Evolutionary conservation across 2,797 vertebrate genomes (phyloP).

Genomic region (Heliangelus exortis): DNA sequence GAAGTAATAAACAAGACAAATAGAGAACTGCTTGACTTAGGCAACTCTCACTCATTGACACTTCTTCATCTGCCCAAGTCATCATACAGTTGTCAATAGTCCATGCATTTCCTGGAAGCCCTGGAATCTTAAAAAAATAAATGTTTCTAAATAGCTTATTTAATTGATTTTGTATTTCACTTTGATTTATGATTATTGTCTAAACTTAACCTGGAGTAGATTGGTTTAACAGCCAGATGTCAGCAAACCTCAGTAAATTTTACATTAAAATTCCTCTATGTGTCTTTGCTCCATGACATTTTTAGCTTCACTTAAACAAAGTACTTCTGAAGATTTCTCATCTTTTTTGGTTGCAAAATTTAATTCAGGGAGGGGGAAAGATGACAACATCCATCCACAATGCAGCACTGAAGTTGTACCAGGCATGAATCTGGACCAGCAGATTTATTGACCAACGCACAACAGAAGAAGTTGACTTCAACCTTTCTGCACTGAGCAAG

Average conservation of each 20-base stretch:
- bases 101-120: neutral
- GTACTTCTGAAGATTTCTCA: neutral
- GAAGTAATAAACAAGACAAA: neutral
- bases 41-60: neutral
- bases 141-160: neutral
- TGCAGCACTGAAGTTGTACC: neutral
- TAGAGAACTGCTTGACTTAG: neutral
- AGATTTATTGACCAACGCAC: slow-evolving; percentile 54
- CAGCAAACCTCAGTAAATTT: slow-evolving; percentile 9
- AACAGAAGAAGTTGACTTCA: slow-evolving; percentile 28
- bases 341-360: neutral
- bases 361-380: neutral
- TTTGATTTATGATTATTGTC: neutral
- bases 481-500: neutral
- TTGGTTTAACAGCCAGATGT: neutral
- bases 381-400: neutral
- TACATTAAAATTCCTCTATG: neutral
- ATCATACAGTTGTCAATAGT: neutral
- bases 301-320: neutral
- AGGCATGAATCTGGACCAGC: slow-evolving; percentile 2
- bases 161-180: neutral
- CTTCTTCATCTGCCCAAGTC: neutral
- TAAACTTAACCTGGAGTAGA: neutral
- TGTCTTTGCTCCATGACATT: neutral
- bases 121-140: neutral